phyloP scores from a whole-genome alignment of 2,888 invertebrate species.

The Encarsia formosa region DNA sequence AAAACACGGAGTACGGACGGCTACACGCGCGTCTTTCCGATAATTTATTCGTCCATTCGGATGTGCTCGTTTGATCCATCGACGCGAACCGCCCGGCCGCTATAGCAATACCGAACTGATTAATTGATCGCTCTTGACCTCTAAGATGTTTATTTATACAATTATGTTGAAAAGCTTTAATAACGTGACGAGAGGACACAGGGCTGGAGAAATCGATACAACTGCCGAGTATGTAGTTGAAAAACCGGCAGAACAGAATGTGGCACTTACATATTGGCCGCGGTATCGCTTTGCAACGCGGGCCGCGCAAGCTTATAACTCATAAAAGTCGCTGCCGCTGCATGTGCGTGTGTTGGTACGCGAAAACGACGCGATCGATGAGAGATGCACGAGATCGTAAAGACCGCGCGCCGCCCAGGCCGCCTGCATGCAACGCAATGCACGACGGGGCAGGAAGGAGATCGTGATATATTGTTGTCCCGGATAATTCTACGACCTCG shows the following conservation, averaged over 20 bases:
- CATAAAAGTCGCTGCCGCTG: constrained; percentile 41
- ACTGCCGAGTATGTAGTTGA: background rate
- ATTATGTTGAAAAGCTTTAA: too few species aligned
- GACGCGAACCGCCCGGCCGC: background rate
- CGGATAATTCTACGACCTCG: too few species aligned
- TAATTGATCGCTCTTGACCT: too few species aligned
- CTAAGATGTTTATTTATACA: too few species aligned
- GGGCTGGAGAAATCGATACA: too few species aligned
- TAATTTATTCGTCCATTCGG: constrained; percentile 20
- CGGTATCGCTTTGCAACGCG: constrained; percentile 39
- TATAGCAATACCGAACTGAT: too few species aligned
- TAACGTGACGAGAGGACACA: too few species aligned
- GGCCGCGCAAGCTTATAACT: constrained; percentile 45
- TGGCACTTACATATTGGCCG: constrained; percentile 45
- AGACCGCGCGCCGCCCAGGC: too few species aligned
- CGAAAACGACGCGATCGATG: constrained; percentile 36
- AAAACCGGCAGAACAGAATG: constrained; percentile 39
- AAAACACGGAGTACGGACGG: background rate
- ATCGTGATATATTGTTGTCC: too few species aligned
- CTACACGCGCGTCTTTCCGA: constrained; percentile 6
- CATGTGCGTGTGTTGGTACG: background rate
- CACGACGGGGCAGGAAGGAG: too few species aligned
- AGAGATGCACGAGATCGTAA: constrained; percentile 1
- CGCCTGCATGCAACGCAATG: too few species aligned
- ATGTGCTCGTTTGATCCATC: constrained; percentile 22